Evolutionary conservation across 2,113 vertebrate species (phyloP).

Genomic region (Urocolius indicus): DNA sequence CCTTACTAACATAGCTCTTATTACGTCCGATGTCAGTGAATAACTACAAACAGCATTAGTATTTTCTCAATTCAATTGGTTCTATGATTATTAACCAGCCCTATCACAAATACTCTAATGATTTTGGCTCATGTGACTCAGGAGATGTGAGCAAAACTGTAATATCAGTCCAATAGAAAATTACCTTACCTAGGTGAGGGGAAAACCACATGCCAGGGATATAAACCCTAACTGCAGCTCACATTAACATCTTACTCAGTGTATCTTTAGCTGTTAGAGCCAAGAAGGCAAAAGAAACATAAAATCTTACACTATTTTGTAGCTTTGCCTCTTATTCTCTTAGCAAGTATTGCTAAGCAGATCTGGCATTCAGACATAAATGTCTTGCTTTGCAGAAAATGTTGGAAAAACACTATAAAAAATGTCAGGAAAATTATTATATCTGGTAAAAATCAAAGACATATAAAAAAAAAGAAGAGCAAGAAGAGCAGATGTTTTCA

Average conservation of each 20-base stretch:
- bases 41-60: constrained; percentile 48
- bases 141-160: not conserved
- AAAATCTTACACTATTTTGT: not conserved
- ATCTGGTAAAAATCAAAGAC: not conserved
- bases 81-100: constrained; percentile 28
- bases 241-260: not conserved
- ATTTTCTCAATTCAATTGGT: constrained; percentile 54
- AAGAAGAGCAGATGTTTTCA: constrained; percentile 31
- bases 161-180: not conserved
- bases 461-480: constrained; percentile 22
- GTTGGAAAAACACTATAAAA: not conserved
- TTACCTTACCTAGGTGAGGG: not conserved
- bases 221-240: not conserved
- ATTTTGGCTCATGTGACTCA: constrained; percentile 14
- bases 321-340: not conserved
- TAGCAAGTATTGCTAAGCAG: not conserved
- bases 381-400: constrained; percentile 27
- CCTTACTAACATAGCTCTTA: constrained; percentile 42
- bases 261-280: not conserved
- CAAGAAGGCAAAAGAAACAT: not conserved
- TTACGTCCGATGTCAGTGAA: constrained; percentile 63
- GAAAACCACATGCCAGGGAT: not conserved
- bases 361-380: not conserved
- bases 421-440: not conserved
- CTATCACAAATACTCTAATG: constrained; percentile 17